A percentile compares a stretch with the other conserved stretches of the same genome.
Evolutionary conservation across 2,113 vertebrate genomes (phyloP).

Genomic region (Pygathrix nemaeus): DNA sequence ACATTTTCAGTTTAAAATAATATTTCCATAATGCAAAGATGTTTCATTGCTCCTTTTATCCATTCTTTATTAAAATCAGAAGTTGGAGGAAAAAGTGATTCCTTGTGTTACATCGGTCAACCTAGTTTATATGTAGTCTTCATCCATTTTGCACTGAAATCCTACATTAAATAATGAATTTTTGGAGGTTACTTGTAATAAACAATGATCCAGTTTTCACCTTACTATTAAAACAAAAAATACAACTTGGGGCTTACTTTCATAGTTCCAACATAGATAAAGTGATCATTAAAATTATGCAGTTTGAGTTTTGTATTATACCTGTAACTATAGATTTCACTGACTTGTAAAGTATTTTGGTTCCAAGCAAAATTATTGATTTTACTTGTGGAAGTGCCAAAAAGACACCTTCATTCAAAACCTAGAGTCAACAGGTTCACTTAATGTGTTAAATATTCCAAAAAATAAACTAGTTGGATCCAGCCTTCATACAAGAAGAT

Average conservation of each 20-base stretch:
- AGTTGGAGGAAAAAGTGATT: neutral
- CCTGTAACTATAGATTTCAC: neutral
- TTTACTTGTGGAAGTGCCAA: neutral
- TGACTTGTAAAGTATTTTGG: neutral
- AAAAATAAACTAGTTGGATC: neutral
- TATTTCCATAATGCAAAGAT: conserved; percentile 25
- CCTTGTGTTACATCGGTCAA: neutral
- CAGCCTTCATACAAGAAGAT: neutral
- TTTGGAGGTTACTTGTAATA: neutral
- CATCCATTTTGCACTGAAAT: conserved; percentile 46
- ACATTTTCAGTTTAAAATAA: conserved; percentile 3
- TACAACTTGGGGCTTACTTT: neutral
- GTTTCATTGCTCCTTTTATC: neutral
- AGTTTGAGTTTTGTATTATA: neutral
- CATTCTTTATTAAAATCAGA: conserved; percentile 54
- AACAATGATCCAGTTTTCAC: neutral
- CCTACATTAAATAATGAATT: neutral
- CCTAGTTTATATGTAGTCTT: neutral
- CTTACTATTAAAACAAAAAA: neutral
- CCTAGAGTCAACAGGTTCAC: neutral
- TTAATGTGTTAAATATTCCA: neutral
- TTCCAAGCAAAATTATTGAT: neutral
- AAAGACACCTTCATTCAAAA: neutral
- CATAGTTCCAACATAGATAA: neutral
- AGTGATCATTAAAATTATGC: neutral